Evolutionary conservation across 2,797 vertebrate genomes (phyloP), one percentile per base, ranked within the genome.

Genomic region (Orestias chungarensis): DNA sequence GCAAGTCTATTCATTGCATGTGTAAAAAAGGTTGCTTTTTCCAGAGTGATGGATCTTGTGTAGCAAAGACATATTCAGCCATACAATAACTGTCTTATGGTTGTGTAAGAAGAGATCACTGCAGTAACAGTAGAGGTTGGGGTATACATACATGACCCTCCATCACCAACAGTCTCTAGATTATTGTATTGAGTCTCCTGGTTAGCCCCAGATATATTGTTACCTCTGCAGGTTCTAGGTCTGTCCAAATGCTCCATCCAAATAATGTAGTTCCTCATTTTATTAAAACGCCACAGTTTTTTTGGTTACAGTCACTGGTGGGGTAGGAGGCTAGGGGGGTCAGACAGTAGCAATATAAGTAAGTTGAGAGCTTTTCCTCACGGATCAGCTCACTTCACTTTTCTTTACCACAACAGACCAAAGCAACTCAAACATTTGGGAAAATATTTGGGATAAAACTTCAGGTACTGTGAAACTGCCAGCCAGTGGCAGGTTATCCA

Each of bases 401-500:
- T 47, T 47, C 44, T 47, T 47, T 18, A 47, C 18, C 52, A 55
- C 12, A 31, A 2, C 52, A 29, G 15, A 55, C 27, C 6, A 1
- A 3, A 55, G 25, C 18, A 47, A 23, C 14, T 15, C 52, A 1
- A 11, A 54, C 14, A 54, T 29, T 2, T 12, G n/a, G 2, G 12
- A 11, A 54, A 54, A 29, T 12, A 54, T 25, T 25, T 52, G n/a
- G 70, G 46, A 64, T 33, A 70, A 40, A 33, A 79, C 73, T 52
- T 31, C 75, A 71, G 74, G 67, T 70, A 69, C 82, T 38, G 67
- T 71, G 68, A 85, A 82, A 81, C 71, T 69, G 72, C 14, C 33
- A 66, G 75, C 78, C 70, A 73, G 42, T 57, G 64, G 72, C 70
- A 79, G 66, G 75, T 75, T 83, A 86, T 78, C 79, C 77, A 64